These are phyloP conservation scores for Xanthia icteritia DNA, from an alignment of 2,888 invertebrate genomes.

Conservation along the genomic window DNA sequence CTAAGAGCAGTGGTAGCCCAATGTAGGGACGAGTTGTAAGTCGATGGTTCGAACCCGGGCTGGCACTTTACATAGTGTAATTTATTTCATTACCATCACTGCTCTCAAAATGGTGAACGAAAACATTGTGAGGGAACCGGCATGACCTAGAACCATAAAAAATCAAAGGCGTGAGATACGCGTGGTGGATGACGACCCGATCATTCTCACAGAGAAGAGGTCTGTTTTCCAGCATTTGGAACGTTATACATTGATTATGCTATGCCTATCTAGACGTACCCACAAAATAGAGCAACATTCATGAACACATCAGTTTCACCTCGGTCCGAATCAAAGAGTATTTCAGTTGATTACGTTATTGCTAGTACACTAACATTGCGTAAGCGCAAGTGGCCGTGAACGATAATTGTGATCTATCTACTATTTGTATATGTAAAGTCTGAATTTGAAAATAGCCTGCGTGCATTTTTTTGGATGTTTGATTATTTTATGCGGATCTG, in stretches of 20 bases:
- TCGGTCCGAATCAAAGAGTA: constrained; percentile 71
- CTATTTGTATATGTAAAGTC: constrained; percentile 25
- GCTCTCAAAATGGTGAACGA: neutral
- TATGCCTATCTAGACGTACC: neutral
- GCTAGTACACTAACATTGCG: constrained; percentile 49
- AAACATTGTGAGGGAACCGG: neutral
- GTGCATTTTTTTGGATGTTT: constrained; percentile 18
- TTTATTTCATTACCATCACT: neutral
- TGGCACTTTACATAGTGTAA: neutral
- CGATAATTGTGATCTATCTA: constrained; percentile 60
- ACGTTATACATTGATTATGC: neutral
- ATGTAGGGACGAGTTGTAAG: neutral
- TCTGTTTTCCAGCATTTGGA: neutral
- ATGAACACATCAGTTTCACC: constrained; percentile 67
- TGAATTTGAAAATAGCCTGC: constrained; percentile 32
- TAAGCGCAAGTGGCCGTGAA: constrained; percentile 62
- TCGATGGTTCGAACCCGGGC: neutral
- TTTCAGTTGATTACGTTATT: constrained; percentile 71
- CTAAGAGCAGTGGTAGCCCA: too few relatives aligned
- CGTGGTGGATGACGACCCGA: neutral
- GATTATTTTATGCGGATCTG: constrained; percentile 14
- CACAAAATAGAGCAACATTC: constrained; percentile 30
- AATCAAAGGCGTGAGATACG: too few relatives aligned
- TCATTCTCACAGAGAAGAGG: neutral
- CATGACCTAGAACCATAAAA: neutral